A percentile compares a stretch with the other conserved stretches of the same genome.
Conservation (phyloP, 2,797 vertebrate genomes). For the Threskiornis aethiopicus region DNA sequence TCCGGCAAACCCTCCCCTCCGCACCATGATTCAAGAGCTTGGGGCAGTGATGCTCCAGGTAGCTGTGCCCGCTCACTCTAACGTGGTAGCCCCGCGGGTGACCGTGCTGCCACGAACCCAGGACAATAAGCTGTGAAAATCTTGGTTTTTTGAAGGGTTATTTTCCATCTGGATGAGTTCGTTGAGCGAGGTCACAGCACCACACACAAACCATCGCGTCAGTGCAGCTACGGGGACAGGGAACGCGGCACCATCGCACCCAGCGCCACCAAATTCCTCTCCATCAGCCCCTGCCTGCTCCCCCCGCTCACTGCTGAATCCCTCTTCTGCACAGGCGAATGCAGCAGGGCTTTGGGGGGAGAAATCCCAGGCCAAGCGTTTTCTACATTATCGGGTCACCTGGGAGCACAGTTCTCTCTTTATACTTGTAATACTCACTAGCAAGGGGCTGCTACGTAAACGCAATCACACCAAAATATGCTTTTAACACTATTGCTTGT, state of each 20-base stretch:
- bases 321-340: background rate
- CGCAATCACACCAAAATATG: background rate
- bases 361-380: background rate
- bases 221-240: background rate
- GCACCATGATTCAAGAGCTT: fast-evolving
- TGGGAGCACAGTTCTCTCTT: background rate
- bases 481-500: background rate
- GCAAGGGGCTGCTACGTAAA: background rate
- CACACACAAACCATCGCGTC: background rate
- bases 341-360: background rate
- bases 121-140: background rate
- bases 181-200: background rate
- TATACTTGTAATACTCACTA: too few relatives aligned
- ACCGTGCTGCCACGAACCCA: background rate
- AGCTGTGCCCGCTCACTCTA: background rate
- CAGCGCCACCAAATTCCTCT: fast-evolving
- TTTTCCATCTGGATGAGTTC: background rate
- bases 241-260: background rate
- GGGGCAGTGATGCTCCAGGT: background rate
- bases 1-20: background rate
- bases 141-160: background rate
- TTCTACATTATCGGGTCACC: background rate
- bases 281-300: background rate
- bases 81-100: fast-evolving
- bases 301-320: background rate